Conservation (phyloP, 2,888 invertebrate species). For the Schizotus pectinicornis region DNA sequence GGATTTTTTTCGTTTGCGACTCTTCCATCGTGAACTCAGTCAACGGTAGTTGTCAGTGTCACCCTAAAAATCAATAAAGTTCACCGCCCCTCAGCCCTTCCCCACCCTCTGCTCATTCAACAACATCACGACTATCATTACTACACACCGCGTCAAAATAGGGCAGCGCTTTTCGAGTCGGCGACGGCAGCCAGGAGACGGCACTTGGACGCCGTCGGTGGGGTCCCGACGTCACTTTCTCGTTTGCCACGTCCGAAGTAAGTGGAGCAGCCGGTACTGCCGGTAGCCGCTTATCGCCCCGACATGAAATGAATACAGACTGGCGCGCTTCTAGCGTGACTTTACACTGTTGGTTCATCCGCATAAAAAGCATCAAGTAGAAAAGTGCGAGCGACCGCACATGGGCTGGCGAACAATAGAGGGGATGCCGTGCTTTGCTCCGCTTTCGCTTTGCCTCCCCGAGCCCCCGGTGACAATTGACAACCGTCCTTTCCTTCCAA, state of each 20-base stretch:
- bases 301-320: conserved; percentile 38
- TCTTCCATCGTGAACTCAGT: conserved; percentile 62
- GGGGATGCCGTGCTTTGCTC: conserved; percentile 37
- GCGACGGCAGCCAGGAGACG: no score
- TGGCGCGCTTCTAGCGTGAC: conserved; percentile 47
- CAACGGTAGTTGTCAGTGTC: conserved; percentile 68
- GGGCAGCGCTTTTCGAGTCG: no score
- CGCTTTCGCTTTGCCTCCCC: conserved; percentile 10
- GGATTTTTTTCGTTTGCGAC: conserved; percentile 60
- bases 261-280: conserved; percentile 51
- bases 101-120: conserved; percentile 57
- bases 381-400: conserved; percentile 54
- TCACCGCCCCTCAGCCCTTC: conserved; percentile 61
- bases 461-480: conserved; percentile 44
- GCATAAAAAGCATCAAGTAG: conserved; percentile 52
- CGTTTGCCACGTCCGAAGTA: conserved; percentile 54
- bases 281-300: conserved; percentile 48
- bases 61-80: conserved; percentile 72
- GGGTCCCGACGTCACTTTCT: conserved; percentile 2
- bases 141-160: conserved; percentile 30
- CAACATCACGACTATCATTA: conserved; percentile 55
- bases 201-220: no score
- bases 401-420: conserved; percentile 51
- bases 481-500: conserved; percentile 23
- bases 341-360: conserved; percentile 52